Evolutionary conservation across 2,888 invertebrate genomes (phyloP).

Genomic region (Phymatocera aterrima): DNA sequence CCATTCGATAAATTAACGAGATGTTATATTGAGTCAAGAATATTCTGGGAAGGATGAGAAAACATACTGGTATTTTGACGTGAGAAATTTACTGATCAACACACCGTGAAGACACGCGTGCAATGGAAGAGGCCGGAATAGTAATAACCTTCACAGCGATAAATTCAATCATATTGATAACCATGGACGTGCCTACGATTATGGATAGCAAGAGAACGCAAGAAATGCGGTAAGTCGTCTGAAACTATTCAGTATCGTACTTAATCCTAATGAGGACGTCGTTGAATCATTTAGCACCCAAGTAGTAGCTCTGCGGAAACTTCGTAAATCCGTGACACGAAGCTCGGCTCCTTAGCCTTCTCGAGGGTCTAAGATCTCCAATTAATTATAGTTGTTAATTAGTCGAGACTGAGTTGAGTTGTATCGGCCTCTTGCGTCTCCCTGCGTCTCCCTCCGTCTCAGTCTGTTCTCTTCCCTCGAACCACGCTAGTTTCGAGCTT

Average conservation of each 20-base stretch:
- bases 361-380: constrained; percentile 53
- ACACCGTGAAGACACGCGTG: neutral
- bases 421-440: constrained; percentile 48
- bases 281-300: constrained; percentile 48
- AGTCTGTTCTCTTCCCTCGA: neutral
- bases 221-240: constrained; percentile 36
- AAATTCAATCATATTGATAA: constrained; percentile 35
- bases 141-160: neutral
- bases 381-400: constrained; percentile 60
- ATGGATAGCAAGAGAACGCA: constrained; percentile 29
- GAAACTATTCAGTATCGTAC: constrained; percentile 40
- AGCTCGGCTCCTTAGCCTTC: constrained; percentile 45
- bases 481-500: constrained; percentile 31
- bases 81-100: neutral
- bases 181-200: constrained; percentile 14
- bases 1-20: neutral
- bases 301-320: constrained; percentile 44
- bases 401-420: constrained; percentile 57
- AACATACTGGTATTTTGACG: neutral
- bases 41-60: neutral
- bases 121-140: neutral
- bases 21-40: neutral
- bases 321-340: constrained; percentile 46
- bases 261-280: constrained; percentile 44
- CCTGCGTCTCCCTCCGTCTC: neutral